Evolutionary conservation across 92 coral and sea anemone genomes (phyloP).

Genomic region (Epizoanthus ramosus): DNA sequence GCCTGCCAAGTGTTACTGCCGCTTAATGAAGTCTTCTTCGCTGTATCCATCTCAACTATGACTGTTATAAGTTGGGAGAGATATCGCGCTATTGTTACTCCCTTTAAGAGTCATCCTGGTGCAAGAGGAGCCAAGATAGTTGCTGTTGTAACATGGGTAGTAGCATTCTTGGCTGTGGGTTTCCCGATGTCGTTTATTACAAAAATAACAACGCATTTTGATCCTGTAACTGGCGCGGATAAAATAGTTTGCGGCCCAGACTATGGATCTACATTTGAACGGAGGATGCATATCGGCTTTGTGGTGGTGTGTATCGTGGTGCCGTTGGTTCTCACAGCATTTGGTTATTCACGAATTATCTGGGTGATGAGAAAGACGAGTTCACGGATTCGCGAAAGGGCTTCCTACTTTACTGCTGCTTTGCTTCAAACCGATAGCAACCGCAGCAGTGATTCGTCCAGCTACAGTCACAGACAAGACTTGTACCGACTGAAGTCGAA

Average conservation of each 20-base stretch:
- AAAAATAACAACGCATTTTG: slow-evolving; percentile 39
- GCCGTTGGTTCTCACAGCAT: slow-evolving; percentile 73
- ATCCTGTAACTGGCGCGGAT: slow-evolving; percentile 52
- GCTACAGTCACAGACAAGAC: slow-evolving; percentile 53
- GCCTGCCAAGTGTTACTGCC: slow-evolving; percentile 75
- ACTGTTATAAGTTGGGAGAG: slow-evolving; percentile 82
- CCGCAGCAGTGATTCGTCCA: slow-evolving; percentile 47
- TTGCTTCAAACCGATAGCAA: slow-evolving; percentile 20
- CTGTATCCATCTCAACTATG: slow-evolving; percentile 79
- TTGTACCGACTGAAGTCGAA: slow-evolving; percentile 63
- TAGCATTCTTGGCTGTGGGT: slow-evolving; percentile 77
- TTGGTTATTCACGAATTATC: slow-evolving; percentile 69
- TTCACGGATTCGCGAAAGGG: slow-evolving; percentile 55
- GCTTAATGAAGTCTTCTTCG: slow-evolving; percentile 82
- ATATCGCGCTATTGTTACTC: slow-evolving; percentile 75
- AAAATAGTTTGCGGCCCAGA: slow-evolving; percentile 59
- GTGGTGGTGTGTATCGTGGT: slow-evolving; percentile 67
- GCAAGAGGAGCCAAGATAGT: slow-evolving; percentile 67
- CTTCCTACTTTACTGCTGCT: slow-evolving; percentile 29
- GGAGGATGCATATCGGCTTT: slow-evolving; percentile 73
- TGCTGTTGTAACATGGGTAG: slow-evolving; percentile 66
- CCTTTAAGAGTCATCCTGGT: slow-evolving; percentile 66
- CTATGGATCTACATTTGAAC: slow-evolving; percentile 68
- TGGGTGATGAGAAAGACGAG: slow-evolving; percentile 63
- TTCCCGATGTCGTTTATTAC: slow-evolving; percentile 79